A percentile compares a stretch with the other conserved stretches of the same genome.
These are phyloP conservation scores for Arbacia lixula DNA, from an alignment of 53 echinoderm and acorn worm species.

Conservation along the genomic window DNA sequence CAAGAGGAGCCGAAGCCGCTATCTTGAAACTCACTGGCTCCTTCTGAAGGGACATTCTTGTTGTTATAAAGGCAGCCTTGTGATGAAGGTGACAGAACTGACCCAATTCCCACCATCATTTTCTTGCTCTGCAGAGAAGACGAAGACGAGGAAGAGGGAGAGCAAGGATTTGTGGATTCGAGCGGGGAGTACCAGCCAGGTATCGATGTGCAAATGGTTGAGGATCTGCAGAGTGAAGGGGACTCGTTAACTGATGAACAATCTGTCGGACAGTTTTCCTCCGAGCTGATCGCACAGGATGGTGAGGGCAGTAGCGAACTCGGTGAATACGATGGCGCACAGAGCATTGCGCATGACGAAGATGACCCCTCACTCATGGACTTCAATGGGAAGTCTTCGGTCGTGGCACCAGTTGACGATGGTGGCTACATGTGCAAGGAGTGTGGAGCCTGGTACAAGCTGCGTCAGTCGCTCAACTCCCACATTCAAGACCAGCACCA, in stretches of 20 bases:
- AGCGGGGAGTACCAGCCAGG: too few species aligned
- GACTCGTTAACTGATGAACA: too few species aligned
- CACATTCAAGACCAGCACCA: constrained; percentile 58
- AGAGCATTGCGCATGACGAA: background rate
- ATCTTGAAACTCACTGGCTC: too few species aligned
- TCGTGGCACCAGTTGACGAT: background rate
- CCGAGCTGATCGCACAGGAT: too few species aligned
- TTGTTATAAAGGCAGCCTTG: background rate
- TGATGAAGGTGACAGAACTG: constrained; percentile 27
- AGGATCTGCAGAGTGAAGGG: too few species aligned
- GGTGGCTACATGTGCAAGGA: constrained; percentile 48
- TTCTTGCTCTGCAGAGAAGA: constrained; percentile 63
- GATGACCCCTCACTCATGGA: background rate
- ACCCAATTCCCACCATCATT: constrained; percentile 43
- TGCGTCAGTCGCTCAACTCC: constrained; percentile 46
- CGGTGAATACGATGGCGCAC: too few species aligned
- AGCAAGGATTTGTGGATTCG: too few species aligned
- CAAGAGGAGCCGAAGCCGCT: too few species aligned
- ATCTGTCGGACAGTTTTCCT: too few species aligned
- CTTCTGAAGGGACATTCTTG: too few species aligned
- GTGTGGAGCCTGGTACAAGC: constrained; percentile 54
- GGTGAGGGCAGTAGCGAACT: too few species aligned
- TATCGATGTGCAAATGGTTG: too few species aligned
- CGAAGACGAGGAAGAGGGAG: constrained; percentile 17
- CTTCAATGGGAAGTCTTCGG: constrained; percentile 25